Evolutionary conservation across 2,797 vertebrate genomes (phyloP).

Genomic region (Bovichtus variegatus): DNA sequence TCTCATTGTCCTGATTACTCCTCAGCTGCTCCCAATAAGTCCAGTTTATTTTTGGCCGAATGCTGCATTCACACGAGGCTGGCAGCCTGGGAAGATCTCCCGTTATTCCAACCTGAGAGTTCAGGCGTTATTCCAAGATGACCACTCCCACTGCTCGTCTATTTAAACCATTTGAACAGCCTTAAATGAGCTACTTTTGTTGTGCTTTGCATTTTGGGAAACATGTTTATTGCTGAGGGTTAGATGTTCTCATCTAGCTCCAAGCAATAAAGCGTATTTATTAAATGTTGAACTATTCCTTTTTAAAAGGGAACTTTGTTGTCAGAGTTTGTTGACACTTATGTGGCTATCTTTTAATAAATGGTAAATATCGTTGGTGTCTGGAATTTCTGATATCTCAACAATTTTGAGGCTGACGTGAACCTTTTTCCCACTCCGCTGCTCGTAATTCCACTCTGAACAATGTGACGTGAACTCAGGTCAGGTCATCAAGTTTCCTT

Average conservation of each 20-base stretch:
- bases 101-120: neutral
- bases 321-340: neutral
- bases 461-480: too few relatives aligned
- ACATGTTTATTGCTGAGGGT: neutral
- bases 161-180: neutral
- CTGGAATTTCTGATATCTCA: neutral
- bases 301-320: too few relatives aligned
- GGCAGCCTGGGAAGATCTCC: neutral
- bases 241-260: neutral
- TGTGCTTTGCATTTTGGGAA: too few relatives aligned
- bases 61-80: neutral
- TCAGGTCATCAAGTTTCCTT: too few relatives aligned
- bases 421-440: too few relatives aligned
- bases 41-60: slow-evolving; percentile 4
- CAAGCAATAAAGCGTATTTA: neutral
- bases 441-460: too few relatives aligned
- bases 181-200: neutral
- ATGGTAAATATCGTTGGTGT: neutral
- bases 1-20: slow-evolving; percentile 23
- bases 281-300: neutral
- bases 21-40: slow-evolving; percentile 26
- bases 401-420: too few relatives aligned
- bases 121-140: neutral
- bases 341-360: neutral
- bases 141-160: neutral